Conservation (phyloP, 2,888 invertebrate species). For the Andricus quercusramuli region DNA sequence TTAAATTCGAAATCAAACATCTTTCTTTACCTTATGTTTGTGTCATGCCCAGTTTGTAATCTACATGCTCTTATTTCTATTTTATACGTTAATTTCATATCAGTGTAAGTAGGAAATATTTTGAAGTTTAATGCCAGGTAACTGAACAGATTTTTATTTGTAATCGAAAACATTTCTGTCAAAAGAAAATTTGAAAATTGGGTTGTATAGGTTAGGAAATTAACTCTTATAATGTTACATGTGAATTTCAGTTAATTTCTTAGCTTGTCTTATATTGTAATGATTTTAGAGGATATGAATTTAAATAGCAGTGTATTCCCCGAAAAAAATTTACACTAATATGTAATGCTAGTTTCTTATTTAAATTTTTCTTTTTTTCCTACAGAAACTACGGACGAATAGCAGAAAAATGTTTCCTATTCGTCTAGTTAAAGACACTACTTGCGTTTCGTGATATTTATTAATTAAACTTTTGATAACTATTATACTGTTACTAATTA, state of each 20-base stretch:
- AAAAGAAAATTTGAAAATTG: background rate
- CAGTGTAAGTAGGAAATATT: background rate
- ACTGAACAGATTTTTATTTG: background rate
- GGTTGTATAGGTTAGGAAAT: background rate
- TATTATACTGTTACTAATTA: too few species aligned
- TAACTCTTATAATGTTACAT: background rate
- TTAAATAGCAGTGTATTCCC: too few species aligned
- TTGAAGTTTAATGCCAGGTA: background rate
- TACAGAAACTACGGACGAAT: too few species aligned
- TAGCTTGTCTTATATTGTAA: too few species aligned
- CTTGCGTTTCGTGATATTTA: too few species aligned
- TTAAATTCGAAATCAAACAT: background rate
- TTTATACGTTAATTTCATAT: background rate
- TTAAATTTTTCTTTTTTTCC: too few species aligned
- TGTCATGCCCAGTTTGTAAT: background rate
- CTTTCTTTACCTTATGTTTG: background rate
- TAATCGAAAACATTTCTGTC: background rate
- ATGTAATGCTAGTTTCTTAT: too few species aligned
- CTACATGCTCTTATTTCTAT: background rate
- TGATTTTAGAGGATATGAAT: too few species aligned
- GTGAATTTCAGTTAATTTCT: background rate
- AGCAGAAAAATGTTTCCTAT: too few species aligned
- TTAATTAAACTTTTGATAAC: too few species aligned
- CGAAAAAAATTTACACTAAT: too few species aligned
- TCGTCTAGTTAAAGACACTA: too few species aligned